Evolutionary conservation across 1,140 invertebrate genomes (phyloP), one percentile per base, ranked within the genome.

Genomic region (Cotesia typhae): DNA sequence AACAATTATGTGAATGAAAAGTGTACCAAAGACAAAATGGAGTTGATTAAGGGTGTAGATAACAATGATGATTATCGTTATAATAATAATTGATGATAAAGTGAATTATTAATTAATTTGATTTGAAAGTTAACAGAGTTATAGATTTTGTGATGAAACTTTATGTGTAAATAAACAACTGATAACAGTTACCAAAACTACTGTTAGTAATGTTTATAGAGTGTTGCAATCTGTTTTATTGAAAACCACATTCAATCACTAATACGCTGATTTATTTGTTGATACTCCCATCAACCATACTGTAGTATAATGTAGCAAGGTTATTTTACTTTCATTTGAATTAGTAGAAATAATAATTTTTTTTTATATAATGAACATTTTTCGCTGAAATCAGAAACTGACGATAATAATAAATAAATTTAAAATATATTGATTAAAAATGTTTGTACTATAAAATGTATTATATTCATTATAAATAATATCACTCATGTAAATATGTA

Each of bases 401-500:
- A 55, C 12, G 17, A 55, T 14, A 55, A 17, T 17, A 55, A 14
- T 55, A 17, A 55, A 55, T n/a, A 17, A 55, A 55, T n/a, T 55
- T 17, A 55, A 55, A 55, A 55, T 14, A 55, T 14, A 55, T 14
- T 14, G 4, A 35, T 67, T 35, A 61, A 61, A 41, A 12, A 35
- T 52, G 55, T 71, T 64, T 71, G 69, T 71, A 71, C 59, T 37
- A 73, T 69, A 72, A 64, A 68, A 41, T 73, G 71, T 73, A 73
- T 73, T 38, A 73, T 73, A 73, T 28, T 38, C 10, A 72, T 60
- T n/a, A 59, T 69, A 37, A 68, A 61, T 51, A 52, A 64, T 67
- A 20, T 37, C 81, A 64, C 53, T 67, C 41, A 71, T 74, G 82
- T 82, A 84, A 82, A 85, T 83, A 84, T 79, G 76, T 81, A 83